A percentile compares a stretch with the other conserved stretches of the same genome.
These are phyloP conservation scores for Halictus quadricinctus DNA, from an alignment of 2,888 invertebrate genomes.

Conservation along the genomic window DNA sequence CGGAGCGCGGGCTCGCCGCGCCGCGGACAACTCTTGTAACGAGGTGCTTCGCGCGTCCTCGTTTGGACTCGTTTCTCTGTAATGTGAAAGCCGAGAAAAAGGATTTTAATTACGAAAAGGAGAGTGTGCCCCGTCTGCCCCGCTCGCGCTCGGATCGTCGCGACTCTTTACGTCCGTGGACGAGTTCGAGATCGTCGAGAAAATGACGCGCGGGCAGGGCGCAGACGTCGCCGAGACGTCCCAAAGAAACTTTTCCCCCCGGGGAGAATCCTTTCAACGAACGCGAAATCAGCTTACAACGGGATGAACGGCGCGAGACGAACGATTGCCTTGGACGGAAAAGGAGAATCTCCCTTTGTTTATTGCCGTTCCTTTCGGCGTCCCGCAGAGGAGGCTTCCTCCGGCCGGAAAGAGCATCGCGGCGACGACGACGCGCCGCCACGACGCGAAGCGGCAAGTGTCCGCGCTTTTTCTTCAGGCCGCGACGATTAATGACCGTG, in stretches of 20 bases:
- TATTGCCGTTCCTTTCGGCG: slow-evolving; percentile 11
- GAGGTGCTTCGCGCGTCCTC: slow-evolving; percentile 34
- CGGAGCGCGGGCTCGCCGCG: slow-evolving; percentile 26
- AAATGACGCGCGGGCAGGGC: neutral
- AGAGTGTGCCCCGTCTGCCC: neutral
- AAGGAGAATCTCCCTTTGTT: slow-evolving; percentile 18
- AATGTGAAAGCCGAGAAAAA: slow-evolving; percentile 21
- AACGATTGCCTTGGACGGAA: slow-evolving; percentile 2
- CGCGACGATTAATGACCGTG: slow-evolving; percentile 64
- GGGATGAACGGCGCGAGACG: slow-evolving; percentile 7
- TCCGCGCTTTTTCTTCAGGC: slow-evolving; percentile 38
- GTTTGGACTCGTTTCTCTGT: slow-evolving; percentile 24
- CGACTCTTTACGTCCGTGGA: neutral
- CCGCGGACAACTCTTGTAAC: slow-evolving; percentile 64
- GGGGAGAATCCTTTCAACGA: slow-evolving; percentile 1
- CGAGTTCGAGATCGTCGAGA: slow-evolving; percentile 12
- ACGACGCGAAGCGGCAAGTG: slow-evolving; percentile 3
- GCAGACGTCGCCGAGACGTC: neutral
- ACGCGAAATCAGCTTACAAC: slow-evolving; percentile 8
- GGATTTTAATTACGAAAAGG: slow-evolving; percentile 52
- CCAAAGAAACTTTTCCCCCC: neutral
- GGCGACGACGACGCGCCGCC: too few relatives aligned
- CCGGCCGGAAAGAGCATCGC: slow-evolving; percentile 27
- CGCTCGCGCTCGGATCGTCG: slow-evolving; percentile 1
- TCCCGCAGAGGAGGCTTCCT: slow-evolving; percentile 18